Base-by-base conservation (phyloP, 2,888 invertebrate genomes). In the Eumacrocentrus americanus region DNA sequence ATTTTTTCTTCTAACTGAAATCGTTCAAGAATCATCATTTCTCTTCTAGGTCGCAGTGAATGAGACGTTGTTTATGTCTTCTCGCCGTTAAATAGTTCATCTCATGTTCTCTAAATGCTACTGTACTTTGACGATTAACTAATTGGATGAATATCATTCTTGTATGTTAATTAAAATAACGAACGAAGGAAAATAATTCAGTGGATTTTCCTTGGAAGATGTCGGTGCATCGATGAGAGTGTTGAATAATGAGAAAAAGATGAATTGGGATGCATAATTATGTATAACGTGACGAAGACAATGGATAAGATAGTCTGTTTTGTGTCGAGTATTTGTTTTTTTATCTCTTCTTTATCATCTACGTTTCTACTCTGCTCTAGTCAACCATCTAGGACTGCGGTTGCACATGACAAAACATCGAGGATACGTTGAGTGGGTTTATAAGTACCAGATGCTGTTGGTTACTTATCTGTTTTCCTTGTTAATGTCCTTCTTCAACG, bases 331-430 rank as follows among this genome's bases (percentile, higher is more conserved):
- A 35, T 37, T 37, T 37, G 3, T 37, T 37, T 12, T 5, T 12
- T 9, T 37, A 37, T 12, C 12, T 37, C 37, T 37, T 37, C n/a
- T 2, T 4, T n/a, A n/a, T 37, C n/a, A 37, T 1, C 11, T n/a
- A 14, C n/a, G 6, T 12, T 37, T 37, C n/a, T 37, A 0, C n/a
- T 11, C 14, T 12, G 4, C 14, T 14, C 2, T 46, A n/a, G 5
- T 3, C 22, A 23, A 46, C 14, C 3, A 22, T 46, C 46, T 46
- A 18, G 22, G 6, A 7, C 12, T 67, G 64, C 62, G 63, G 68
- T 67, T 71, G 70, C 70, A 68, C 68, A 69, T 68, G 67, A 76
- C 69, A 72, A 55, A 60, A 73, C 71, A 72, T 71, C 66, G 70
- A n/a, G n/a, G n/a, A n/a, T n/a, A n/a, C n/a, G n/a, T n/a, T 61